A percentile compares a stretch with the other conserved stretches of the same genome.
Conservation (phyloP, 2,888 invertebrate species). For the Ormyrus pomaceus region DNA sequence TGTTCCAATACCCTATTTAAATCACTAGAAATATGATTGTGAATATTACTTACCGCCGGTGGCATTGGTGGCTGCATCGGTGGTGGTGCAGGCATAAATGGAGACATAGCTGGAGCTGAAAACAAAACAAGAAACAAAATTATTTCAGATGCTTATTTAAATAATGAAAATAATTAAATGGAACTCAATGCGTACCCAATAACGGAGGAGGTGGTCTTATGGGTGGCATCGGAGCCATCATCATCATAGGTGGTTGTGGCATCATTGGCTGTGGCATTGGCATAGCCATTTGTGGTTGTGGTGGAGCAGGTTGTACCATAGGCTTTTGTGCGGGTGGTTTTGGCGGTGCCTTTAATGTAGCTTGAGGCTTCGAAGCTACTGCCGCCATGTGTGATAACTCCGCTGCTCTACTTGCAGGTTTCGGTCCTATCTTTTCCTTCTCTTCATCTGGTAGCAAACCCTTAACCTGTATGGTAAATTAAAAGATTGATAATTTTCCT, state of each 20-base stretch:
- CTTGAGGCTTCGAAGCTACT: constrained; percentile 72
- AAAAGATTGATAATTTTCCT: no score
- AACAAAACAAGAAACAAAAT: background rate
- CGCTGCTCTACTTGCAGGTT: constrained; percentile 80
- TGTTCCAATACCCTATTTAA: background rate
- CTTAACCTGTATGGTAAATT: constrained; percentile 76
- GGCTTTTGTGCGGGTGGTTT: constrained; percentile 73
- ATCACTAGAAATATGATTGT: constrained; percentile 1
- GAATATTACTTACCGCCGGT: constrained; percentile 65
- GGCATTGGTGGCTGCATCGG: constrained; percentile 74
- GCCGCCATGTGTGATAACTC: constrained; percentile 73
- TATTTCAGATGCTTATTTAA: no score
- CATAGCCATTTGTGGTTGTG: constrained; percentile 71
- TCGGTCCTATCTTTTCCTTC: constrained; percentile 97
- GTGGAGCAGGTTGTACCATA: constrained; percentile 70
- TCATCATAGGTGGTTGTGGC: constrained; percentile 80
- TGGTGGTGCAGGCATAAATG: constrained; percentile 74
- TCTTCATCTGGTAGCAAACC: constrained; percentile 96
- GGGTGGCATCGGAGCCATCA: constrained; percentile 80
- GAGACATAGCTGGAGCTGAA: constrained; percentile 72
- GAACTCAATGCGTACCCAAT: constrained; percentile 33
- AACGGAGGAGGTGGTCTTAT: constrained; percentile 69
- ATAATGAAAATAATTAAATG: constrained; percentile 34
- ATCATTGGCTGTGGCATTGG: constrained; percentile 77
- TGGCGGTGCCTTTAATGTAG: constrained; percentile 72